Evolutionary conservation across 2,888 invertebrate species (phyloP), one percentile per base, ranked within the genome.

Genomic region (Epirrhoe tristata): DNA sequence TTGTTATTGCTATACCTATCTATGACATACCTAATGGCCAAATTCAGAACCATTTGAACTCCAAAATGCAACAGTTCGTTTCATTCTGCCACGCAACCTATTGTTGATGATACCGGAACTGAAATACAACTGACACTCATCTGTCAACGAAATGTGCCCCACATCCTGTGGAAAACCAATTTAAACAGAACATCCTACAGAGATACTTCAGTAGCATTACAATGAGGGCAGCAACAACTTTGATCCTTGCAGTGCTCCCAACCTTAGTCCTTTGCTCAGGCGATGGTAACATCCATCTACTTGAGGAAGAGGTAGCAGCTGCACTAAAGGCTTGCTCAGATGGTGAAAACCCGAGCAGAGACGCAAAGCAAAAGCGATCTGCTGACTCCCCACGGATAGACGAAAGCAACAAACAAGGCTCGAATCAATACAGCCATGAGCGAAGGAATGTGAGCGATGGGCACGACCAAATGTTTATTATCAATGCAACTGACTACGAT

Each of bases 221-320:
- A 57, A 91, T 91, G 60, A 70, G 66, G 46, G 68, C 76, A 16
- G 62, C 81, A 52, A 17, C 61, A 39, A 66, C 76, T 14, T 62
- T 83, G 52, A 17, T 84, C 51, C 67, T 86, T 6, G 59, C 81
- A 3, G 57, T 86, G 6, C 63, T 89, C n/a, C 85, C 89, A 4
- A 76, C 74, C 24, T 68, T 87, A 36, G 80, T 82, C 1, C 71
- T 74, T 46, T 83, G 86, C 68, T 74, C 87, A 1, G 86, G 89
- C 5, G 89, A 91, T 46, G 91, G 91, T 0, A 93, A 93, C 73
- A 88, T 93, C 46, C 85, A 84, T 39, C 72, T 94, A n/a, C 73
- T 93, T 16, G 87, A 91, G 78, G 86, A 91, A 62, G 93, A 93
- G 73, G 81, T 93, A 17, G 82, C 84, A 0, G 72, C 72, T 0